phyloP scores from a whole-genome alignment of 2,797 vertebrate species.

The Lophius americanus region DNA sequence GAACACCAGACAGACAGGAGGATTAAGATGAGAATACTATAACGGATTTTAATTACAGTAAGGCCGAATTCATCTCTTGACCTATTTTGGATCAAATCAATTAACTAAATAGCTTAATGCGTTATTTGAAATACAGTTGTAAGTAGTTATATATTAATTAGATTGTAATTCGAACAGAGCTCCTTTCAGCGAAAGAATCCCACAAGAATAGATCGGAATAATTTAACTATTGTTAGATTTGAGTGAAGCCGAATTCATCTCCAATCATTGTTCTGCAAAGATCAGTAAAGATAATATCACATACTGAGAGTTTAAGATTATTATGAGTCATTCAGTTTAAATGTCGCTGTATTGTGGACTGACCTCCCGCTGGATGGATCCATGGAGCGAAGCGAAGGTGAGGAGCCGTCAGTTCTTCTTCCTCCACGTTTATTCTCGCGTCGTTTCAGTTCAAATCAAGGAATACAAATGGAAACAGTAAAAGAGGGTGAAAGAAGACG shows the following conservation, averaged over 20 bases:
- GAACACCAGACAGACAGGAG: no score
- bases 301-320: fast-evolving
- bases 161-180: slow-evolving; percentile 41
- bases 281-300: fast-evolving
- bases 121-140: fast-evolving
- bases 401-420: slow-evolving; percentile 11
- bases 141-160: background rate
- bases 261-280: fast-evolving
- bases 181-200: slow-evolving; percentile 6
- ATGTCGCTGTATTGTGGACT: slow-evolving; percentile 21
- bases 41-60: background rate
- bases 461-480: fast-evolving
- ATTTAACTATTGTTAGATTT: fast-evolving
- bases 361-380: slow-evolving; percentile 46
- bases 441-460: slow-evolving; percentile 11
- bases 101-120: fast-evolving
- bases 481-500: fast-evolving
- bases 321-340: background rate
- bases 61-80: slow-evolving; percentile 30
- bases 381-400: slow-evolving; percentile 1
- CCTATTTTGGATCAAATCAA: fast-evolving
- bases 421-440: background rate
- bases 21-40: background rate
- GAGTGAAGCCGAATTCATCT: slow-evolving; percentile 32
- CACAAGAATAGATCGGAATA: background rate